phyloP scores from a whole-genome alignment of 2,797 vertebrate genomes.

The Thamnophis elegans region DNA sequence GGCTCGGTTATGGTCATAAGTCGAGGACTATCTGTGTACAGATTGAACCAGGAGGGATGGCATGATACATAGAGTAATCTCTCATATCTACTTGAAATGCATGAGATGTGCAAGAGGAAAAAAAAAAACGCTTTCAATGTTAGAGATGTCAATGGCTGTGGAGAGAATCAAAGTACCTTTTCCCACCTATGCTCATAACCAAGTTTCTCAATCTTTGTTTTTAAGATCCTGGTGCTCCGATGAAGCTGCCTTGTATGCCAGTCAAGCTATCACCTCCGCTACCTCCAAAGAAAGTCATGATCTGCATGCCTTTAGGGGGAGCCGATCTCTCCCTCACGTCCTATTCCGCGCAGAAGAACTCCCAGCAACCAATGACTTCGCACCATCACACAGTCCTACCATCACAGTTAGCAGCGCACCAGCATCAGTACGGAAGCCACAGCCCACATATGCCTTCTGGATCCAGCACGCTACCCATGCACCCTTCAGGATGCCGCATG shows the following conservation, averaged over 20 bases:
- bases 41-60: not conserved
- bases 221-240: conserved; percentile 89
- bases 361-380: conserved; percentile 76
- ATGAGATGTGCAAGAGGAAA: not conserved
- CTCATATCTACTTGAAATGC: not conserved
- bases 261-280: conserved; percentile 95
- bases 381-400: conserved; percentile 86
- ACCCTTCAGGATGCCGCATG: conserved; percentile 86
- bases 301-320: conserved; percentile 90
- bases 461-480: conserved; percentile 80
- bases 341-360: conserved; percentile 83
- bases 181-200: conserved; percentile 35
- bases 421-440: conserved; percentile 89
- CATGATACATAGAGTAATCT: not conserved
- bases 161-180: not conserved
- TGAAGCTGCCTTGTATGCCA: conserved; percentile 94
- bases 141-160: not conserved
- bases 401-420: conserved; percentile 84
- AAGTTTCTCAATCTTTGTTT: conserved; percentile 53
- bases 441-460: conserved; percentile 76
- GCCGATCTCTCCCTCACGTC: conserved; percentile 81
- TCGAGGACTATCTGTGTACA: not conserved
- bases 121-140: not conserved
- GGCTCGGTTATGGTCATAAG: not conserved
- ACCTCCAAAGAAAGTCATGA: conserved; percentile 99